A percentile compares a stretch with the other conserved stretches of the same genome.
phyloP scores from a whole-genome alignment of 1,140 invertebrate species.

The Drosophila tani region DNA sequence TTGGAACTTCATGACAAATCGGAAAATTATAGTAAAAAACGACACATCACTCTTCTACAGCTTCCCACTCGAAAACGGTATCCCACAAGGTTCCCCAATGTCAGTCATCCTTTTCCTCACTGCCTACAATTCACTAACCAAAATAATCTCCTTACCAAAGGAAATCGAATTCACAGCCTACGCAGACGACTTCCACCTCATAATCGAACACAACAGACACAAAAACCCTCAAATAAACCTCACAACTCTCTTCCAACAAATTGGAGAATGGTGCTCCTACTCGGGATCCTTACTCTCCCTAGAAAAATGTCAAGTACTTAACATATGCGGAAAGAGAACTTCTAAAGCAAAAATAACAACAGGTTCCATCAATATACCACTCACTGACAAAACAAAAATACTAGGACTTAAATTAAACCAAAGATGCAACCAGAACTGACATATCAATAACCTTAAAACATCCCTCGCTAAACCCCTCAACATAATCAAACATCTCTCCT shows the following conservation, averaged over 20 bases:
- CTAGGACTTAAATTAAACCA: too few species aligned
- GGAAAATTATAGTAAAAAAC: too few species aligned
- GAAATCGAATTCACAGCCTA: neutral
- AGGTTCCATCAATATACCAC: too few species aligned
- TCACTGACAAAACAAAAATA: too few species aligned
- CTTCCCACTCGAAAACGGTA: neutral
- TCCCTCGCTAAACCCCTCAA: too few species aligned
- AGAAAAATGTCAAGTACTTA: too few species aligned
- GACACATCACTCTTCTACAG: too few species aligned
- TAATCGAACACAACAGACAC: neutral
- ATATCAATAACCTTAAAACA: too few species aligned
- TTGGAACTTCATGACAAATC: too few species aligned
- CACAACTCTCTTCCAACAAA: neutral
- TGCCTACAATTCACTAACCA: neutral
- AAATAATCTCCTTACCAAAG: neutral
- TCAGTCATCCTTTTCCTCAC: neutral
- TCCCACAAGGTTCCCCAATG: neutral
- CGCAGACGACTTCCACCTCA: neutral
- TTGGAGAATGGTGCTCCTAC: neutral
- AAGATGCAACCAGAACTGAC: too few species aligned
- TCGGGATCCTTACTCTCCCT: neutral
- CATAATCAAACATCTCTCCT: too few species aligned
- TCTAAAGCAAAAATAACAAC: too few species aligned
- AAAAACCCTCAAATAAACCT: neutral
- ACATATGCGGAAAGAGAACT: neutral